phyloP scores from a whole-genome alignment of 2,797 vertebrate species.

The Pristis pectinata region DNA sequence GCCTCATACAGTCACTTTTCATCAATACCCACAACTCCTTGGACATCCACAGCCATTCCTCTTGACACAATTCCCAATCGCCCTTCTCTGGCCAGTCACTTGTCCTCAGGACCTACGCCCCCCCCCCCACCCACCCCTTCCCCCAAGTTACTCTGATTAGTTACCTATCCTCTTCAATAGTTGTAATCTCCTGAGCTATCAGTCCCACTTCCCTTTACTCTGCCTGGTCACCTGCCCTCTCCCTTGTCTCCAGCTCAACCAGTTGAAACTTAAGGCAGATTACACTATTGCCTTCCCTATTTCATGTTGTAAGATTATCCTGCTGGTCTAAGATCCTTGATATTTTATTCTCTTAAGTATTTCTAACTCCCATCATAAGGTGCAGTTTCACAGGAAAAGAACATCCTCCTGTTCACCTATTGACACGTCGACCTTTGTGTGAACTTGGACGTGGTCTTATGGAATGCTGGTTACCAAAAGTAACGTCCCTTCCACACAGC shows the following conservation, averaged over 20 bases:
- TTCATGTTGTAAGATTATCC: not conserved
- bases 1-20: not conserved
- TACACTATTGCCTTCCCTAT: not conserved
- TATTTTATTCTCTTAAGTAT: not conserved
- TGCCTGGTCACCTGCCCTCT: not conserved
- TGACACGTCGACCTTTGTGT: not conserved
- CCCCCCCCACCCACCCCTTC: no score
- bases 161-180: no score
- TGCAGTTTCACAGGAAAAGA: not conserved
- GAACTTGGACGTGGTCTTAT: not conserved
- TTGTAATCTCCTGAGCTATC: no score
- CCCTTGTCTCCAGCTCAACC: not conserved
- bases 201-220: not conserved
- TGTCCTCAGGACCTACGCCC: no score
- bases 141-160: no score
- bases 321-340: not conserved
- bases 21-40: not conserved
- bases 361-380: not conserved
- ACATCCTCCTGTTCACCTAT: not conserved
- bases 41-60: not conserved
- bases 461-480: not conserved
- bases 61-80: not conserved
- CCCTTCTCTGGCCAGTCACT: not conserved
- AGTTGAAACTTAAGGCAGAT: not conserved
- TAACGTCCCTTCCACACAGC: no score